Evolutionary conservation across 2,888 invertebrate genomes (phyloP), one percentile per base, ranked within the genome.

Genomic region (Pocota personata): DNA sequence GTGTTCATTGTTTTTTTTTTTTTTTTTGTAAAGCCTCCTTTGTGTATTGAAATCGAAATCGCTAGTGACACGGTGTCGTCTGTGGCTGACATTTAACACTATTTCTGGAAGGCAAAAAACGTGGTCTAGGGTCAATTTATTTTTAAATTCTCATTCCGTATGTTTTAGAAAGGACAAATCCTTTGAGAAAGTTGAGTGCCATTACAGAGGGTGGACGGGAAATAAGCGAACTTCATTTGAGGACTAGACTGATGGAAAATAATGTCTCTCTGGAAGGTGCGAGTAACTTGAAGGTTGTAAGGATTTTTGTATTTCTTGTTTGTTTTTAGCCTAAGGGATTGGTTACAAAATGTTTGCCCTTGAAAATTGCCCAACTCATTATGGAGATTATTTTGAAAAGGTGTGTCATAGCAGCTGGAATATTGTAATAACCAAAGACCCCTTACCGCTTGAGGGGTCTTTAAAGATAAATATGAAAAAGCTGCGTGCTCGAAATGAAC

Each of bases 1-100:
- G 10, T 73, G n/a, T n/a, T n/a, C n/a, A n/a, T n/a, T n/a, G n/a
- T 40, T 10, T 64, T 46, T 52, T 67, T 58, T 60, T 21, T 60
- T 48, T 66, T 24, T 71, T 71, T 7, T 57, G 6, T 43, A 48
- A 57, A 40, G 69, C 64, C 43, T 55, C 64, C 71, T 78, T 82
- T 82, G 82, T 78, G 60, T 58, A 67, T 78, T 82, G 82, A 66
- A 78, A 78, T 82, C 72, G 71, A 72, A 78, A 82, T 72, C 72
- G 66, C 66, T 72, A 78, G 58, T 82, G 77, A 78, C 82, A 72
- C 43, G 77, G 78, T 82, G 78, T 78, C 66, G 77, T 66, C 82
- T 82, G 82, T 19, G 57, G 66, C 48, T 78, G 82, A 78, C 82
- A 82, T 82, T 82, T 72, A 60, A 82, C 82, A 82, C 82, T 78